Conservation (phyloP, 2,797 vertebrate genomes). For the Sphenopsis melanotis region DNA sequence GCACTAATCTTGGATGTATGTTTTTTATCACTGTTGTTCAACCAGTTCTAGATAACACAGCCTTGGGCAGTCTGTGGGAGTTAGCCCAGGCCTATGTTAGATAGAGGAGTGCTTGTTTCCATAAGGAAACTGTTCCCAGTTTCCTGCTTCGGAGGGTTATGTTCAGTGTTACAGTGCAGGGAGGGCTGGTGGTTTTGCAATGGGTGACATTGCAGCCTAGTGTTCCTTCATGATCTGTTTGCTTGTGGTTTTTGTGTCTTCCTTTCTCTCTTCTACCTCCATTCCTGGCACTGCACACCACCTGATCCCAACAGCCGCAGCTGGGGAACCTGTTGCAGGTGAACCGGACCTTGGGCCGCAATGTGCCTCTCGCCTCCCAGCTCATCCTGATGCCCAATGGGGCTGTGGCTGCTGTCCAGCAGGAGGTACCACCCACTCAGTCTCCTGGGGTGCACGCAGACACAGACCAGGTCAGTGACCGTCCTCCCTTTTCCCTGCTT, state of each 20-base stretch:
- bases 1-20: neutral
- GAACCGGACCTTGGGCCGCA: conserved; percentile 81
- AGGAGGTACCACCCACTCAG: conserved; percentile 82
- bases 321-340: conserved; percentile 83
- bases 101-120: neutral
- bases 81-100: neutral
- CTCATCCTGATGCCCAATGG: conserved; percentile 98
- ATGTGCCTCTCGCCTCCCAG: conserved; percentile 90
- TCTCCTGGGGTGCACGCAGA: conserved; percentile 84
- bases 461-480: conserved; percentile 88
- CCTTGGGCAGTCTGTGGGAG: neutral
- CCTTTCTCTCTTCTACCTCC: neutral
- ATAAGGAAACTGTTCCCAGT: neutral
- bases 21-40: neutral
- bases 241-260: conserved; percentile 28
- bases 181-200: neutral
- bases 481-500: neutral
- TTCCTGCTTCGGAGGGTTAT: neutral
- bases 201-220: neutral
- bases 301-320: conserved; percentile 75
- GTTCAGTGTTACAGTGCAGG: neutral
- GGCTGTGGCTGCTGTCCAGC: conserved; percentile 89
- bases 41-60: neutral
- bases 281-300: conserved; percentile 13
- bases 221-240: conserved; percentile 44